Evolutionary conservation across 2,113 vertebrate genomes (phyloP).

Genomic region (Lipophrys pholis): DNA sequence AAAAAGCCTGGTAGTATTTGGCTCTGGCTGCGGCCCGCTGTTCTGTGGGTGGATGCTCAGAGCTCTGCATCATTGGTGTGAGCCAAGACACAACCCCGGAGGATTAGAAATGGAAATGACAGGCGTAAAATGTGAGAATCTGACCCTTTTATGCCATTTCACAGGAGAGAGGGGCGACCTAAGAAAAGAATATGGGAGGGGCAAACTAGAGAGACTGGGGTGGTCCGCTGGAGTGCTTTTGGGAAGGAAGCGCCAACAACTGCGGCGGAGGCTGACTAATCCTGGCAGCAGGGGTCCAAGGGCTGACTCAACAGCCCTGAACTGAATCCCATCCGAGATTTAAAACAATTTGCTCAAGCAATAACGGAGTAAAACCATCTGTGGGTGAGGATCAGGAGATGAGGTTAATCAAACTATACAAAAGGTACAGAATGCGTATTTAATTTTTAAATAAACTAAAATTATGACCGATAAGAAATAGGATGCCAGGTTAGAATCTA

Average conservation of each 20-base stretch:
- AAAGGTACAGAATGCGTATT: neutral
- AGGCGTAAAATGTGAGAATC: constrained; percentile 47
- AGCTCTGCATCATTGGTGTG: constrained; percentile 28
- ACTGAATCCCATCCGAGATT: constrained; percentile 43
- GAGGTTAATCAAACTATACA: constrained; percentile 24
- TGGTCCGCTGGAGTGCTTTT: constrained; percentile 5
- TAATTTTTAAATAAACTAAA: constrained; percentile 2
- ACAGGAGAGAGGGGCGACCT: constrained; percentile 33
- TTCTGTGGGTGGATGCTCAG: constrained; percentile 42
- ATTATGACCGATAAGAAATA: neutral
- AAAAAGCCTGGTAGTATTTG: constrained; percentile 50
- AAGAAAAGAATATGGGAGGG: constrained; percentile 23
- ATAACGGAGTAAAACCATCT: constrained; percentile 27
- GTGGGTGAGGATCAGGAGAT: constrained; percentile 3
- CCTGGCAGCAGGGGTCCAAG: constrained; percentile 29
- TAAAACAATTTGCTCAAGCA: constrained; percentile 32
- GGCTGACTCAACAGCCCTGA: constrained; percentile 49
- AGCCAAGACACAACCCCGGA: constrained; percentile 52
- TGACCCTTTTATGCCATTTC: constrained; percentile 62
- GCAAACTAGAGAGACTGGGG: constrained; percentile 3
- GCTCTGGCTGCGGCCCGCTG: constrained; percentile 17
- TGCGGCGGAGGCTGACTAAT: constrained; percentile 47
- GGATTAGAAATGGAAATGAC: constrained; percentile 69
- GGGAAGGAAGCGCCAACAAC: constrained; percentile 26
- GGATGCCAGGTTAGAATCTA: neutral